phyloP scores from a whole-genome alignment of 2,797 vertebrate species.

The Anguilla obscura region DNA sequence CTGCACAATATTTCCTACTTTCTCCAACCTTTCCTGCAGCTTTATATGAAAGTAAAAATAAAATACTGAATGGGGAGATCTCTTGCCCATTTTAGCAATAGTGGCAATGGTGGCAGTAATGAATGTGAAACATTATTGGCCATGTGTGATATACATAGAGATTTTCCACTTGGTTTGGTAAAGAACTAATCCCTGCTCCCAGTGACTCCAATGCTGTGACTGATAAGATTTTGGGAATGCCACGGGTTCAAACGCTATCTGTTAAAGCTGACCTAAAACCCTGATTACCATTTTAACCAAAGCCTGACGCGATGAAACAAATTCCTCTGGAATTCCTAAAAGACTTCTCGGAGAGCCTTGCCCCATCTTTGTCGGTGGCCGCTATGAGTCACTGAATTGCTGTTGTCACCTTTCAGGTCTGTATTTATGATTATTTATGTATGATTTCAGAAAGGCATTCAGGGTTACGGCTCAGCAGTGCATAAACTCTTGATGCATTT shows the following conservation, averaged over 20 bases:
- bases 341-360: background rate
- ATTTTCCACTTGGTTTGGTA: background rate
- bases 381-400: background rate
- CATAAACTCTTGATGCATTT: background rate
- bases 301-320: background rate
- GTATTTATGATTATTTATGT: constrained; percentile 1
- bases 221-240: background rate
- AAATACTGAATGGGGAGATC: too few species aligned
- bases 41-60: too few species aligned
- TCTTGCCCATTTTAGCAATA: too few species aligned
- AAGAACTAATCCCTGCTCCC: background rate
- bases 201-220: background rate
- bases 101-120: too few species aligned
- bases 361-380: background rate
- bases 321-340: background rate
- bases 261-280: background rate
- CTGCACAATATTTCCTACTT: background rate
- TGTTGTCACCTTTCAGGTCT: background rate
- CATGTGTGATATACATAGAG: background rate
- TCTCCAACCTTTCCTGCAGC: background rate
- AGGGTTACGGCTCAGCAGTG: background rate
- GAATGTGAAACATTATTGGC: too few species aligned
- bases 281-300: background rate
- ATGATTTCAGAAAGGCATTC: background rate
- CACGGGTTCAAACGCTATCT: background rate